Evolutionary conservation across 1,140 invertebrate genomes (phyloP).

Genomic region (Micrasema longulum): DNA sequence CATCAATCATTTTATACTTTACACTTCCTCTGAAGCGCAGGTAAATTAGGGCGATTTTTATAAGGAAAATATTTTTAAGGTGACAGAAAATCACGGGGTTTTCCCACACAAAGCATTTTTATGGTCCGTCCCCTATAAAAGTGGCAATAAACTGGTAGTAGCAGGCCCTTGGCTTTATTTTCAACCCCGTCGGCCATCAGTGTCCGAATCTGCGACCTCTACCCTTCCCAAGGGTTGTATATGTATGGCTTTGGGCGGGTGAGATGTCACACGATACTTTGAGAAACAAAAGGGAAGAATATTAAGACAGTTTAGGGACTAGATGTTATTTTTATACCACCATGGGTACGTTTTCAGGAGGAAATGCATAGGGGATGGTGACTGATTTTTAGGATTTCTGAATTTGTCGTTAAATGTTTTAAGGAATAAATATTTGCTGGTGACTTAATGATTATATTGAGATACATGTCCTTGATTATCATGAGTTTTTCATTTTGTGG

Average conservation of each 20-base stretch:
- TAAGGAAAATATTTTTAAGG: background rate
- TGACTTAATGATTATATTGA: no score
- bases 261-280: constrained; percentile 1
- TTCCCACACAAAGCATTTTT: constrained; percentile 38
- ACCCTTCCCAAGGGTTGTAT: constrained; percentile 1
- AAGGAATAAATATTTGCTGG: no score
- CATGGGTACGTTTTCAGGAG: background rate
- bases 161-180: constrained; percentile 4
- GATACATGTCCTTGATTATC: no score
- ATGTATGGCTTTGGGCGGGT: background rate
- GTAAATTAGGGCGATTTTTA: no score
- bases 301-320: constrained; percentile 28
- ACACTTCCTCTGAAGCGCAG: no score
- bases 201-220: constrained; percentile 14
- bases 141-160: constrained; percentile 20
- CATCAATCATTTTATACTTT: no score
- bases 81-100: constrained; percentile 8
- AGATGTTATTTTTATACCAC: constrained; percentile 1
- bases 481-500: no score
- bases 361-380: background rate
- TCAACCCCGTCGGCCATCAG: constrained; percentile 10
- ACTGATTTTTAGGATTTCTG: background rate
- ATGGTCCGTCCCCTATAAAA: constrained; percentile 34
- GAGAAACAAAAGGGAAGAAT: constrained; percentile 20
- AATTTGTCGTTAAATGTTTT: background rate